A percentile compares a stretch with the other conserved stretches of the same genome.
phyloP scores from a whole-genome alignment of 2,888 invertebrate genomes.

The Trissonchulus latispiculum region DNA sequence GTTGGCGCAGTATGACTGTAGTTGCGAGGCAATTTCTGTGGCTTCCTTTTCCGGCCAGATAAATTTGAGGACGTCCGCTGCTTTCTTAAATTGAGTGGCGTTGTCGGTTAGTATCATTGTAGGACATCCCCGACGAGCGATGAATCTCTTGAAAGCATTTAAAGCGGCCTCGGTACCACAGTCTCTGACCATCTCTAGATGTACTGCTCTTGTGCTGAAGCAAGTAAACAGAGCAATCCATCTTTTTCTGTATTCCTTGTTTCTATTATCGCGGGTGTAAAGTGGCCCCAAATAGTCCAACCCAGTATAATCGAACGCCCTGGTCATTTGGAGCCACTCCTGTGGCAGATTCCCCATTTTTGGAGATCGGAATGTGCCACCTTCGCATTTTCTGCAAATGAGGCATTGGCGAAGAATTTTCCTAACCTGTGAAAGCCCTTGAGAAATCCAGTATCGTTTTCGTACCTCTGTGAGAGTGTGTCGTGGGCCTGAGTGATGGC shows the following conservation, averaged over 20 bases:
- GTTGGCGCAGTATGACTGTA: neutral
- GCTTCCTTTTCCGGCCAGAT: neutral
- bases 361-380: constrained; percentile 2
- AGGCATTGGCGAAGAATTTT: neutral
- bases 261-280: constrained; percentile 32
- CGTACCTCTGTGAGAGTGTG: neutral
- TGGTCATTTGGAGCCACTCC: neutral
- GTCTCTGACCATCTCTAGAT: too few species aligned
- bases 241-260: constrained; percentile 21
- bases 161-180: constrained; percentile 39
- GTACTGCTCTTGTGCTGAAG: constrained; percentile 41
- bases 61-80: neutral
- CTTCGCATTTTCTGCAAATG: neutral
- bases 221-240: constrained; percentile 45
- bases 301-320: constrained; percentile 30
- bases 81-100: constrained; percentile 4
- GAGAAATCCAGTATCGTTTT: neutral
- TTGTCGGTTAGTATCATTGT: neutral
- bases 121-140: neutral
- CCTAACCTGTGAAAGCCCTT: neutral
- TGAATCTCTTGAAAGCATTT: constrained; percentile 37
- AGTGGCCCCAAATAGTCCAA: constrained; percentile 45
- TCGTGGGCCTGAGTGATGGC: neutral
- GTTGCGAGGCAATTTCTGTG: neutral
- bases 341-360: neutral